A percentile compares a stretch with the other conserved stretches of the same genome.
Conservation (phyloP, 2,113 vertebrate genomes). For the Tragulus kanchil region DNA sequence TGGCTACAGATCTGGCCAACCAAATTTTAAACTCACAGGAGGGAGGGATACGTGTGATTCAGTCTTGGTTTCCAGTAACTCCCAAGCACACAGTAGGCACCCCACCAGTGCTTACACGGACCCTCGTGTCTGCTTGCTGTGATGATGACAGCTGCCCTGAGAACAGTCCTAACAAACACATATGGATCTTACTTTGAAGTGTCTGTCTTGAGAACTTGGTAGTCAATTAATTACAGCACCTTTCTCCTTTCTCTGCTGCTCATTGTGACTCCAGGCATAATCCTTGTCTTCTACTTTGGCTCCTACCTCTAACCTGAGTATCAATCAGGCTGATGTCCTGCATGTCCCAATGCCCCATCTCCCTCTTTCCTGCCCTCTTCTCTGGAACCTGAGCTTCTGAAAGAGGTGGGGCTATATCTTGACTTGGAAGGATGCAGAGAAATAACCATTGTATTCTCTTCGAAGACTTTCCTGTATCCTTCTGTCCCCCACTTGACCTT, state of each 20-base stretch:
- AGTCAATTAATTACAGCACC: background rate
- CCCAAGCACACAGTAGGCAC: background rate
- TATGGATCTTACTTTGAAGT: background rate
- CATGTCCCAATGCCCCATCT: background rate
- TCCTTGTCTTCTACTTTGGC: background rate
- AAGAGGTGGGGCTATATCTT: background rate
- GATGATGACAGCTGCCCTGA: background rate
- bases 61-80: slow-evolving; percentile 21
- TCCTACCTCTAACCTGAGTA: background rate
- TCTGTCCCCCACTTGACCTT: too few relatives aligned
- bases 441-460: background rate
- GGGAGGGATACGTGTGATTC: background rate
- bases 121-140: background rate
- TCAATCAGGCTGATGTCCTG: background rate
- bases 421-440: background rate
- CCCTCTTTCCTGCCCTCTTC: slow-evolving; percentile 16
- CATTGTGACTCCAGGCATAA: background rate
- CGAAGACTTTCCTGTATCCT: background rate
- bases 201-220: background rate
- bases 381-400: background rate
- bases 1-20: background rate
- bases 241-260: background rate
- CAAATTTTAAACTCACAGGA: slow-evolving; percentile 22
- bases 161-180: background rate
- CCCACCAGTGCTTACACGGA: background rate